A percentile compares a stretch with the other conserved stretches of the same genome.
Evolutionary conservation across 1,140 invertebrate species (phyloP).

Genomic region (Helicoverpa armigera): DNA sequence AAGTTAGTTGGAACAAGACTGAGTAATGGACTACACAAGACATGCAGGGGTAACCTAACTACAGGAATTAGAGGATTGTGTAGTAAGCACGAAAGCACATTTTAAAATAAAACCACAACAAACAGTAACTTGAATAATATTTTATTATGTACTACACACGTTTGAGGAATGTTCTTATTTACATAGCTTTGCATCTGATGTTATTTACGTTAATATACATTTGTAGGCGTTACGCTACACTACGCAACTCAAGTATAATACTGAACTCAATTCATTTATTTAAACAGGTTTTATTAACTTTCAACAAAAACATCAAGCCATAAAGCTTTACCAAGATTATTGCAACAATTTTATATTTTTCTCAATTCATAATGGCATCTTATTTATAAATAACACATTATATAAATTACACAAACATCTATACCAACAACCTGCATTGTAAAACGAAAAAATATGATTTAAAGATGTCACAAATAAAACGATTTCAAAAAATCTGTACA

Average conservation of each 20-base stretch:
- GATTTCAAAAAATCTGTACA: constrained; percentile 68
- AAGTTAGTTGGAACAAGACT: neutral
- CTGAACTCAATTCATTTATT: constrained; percentile 62
- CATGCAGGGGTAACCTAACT: neutral
- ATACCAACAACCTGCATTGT: constrained; percentile 61
- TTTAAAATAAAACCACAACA: constrained; percentile 70
- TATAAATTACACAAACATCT: constrained; percentile 57
- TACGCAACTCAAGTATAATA: constrained; percentile 78
- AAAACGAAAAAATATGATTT: constrained; percentile 49
- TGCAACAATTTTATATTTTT: constrained; percentile 49
- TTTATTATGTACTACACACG: constrained; percentile 85
- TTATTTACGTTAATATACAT: constrained; percentile 46
- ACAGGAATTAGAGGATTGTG: too few species aligned
- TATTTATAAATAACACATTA: constrained; percentile 58
- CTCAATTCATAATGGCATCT: constrained; percentile 52
- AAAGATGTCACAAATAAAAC: constrained; percentile 55
- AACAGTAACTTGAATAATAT: constrained; percentile 87
- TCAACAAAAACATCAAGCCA: constrained; percentile 32
- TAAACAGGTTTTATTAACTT: constrained; percentile 40
- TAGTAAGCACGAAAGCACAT: neutral
- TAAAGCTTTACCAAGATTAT: constrained; percentile 33
- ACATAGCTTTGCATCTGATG: constrained; percentile 75
- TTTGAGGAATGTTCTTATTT: constrained; percentile 85
- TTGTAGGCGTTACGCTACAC: constrained; percentile 22
- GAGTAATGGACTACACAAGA: neutral